Evolutionary conservation across 2,888 invertebrate species (phyloP).

Genomic region (Leuctra nigra): DNA sequence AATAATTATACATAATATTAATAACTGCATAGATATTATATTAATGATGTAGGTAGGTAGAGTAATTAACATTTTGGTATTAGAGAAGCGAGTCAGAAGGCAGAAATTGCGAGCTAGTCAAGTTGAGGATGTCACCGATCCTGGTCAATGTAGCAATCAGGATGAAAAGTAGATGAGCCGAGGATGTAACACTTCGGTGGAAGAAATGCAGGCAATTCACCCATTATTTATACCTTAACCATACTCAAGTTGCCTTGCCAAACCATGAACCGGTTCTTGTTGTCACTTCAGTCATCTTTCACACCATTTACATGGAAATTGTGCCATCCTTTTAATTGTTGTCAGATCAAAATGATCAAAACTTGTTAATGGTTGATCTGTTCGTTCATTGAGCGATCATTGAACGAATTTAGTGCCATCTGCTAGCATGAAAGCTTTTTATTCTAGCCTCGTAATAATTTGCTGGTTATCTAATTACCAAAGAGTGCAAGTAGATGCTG

Average conservation of each 20-base stretch:
- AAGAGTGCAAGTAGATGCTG: slow-evolving; percentile 28
- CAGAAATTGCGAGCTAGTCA: background rate
- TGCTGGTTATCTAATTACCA: slow-evolving; percentile 26
- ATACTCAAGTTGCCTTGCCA: slow-evolving; percentile 11
- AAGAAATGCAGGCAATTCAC: slow-evolving; percentile 8
- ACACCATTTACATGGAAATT: background rate
- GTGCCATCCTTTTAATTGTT: background rate
- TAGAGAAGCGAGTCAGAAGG: background rate
- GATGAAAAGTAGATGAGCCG: background rate
- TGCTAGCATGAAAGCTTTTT: slow-evolving; percentile 10
- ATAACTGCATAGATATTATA: too few relatives aligned
- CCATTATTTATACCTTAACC: background rate
- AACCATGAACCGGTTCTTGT: background rate
- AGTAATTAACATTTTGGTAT: slow-evolving; percentile 10
- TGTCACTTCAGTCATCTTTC: background rate
- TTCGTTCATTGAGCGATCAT: background rate
- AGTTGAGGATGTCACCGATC: background rate
- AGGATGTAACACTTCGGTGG: background rate
- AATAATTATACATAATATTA: too few relatives aligned
- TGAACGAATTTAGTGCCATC: slow-evolving; percentile 14
- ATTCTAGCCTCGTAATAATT: background rate
- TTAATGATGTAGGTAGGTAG: too few relatives aligned
- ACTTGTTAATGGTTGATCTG: background rate
- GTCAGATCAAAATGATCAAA: background rate
- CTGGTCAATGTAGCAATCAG: background rate